Percentiles rank a stretch among this genome's conserved stretches.
Evolutionary conservation across 2,888 invertebrate genomes (phyloP).

Genomic region (Lymantria dispar): DNA sequence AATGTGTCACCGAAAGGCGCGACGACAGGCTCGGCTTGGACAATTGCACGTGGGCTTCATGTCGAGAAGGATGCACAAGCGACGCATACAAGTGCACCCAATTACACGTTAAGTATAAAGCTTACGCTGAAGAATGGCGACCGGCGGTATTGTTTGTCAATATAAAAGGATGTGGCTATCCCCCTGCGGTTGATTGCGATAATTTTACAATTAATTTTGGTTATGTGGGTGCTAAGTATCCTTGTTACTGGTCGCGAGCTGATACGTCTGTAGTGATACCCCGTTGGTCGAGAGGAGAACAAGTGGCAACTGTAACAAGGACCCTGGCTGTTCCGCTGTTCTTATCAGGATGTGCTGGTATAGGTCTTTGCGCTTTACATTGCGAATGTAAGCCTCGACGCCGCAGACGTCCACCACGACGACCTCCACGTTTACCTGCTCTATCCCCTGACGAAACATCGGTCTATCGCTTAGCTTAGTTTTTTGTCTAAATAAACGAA

Average conservation of each 20-base stretch:
- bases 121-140: slow-evolving; percentile 72
- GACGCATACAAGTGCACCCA: slow-evolving; percentile 88
- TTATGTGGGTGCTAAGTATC: slow-evolving; percentile 85
- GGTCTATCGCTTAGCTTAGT: slow-evolving; percentile 68
- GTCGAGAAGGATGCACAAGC: slow-evolving; percentile 91
- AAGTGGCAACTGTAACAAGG: slow-evolving; percentile 91
- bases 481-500: slow-evolving; percentile 7
- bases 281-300: slow-evolving; percentile 91
- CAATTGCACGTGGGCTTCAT: slow-evolving; percentile 91
- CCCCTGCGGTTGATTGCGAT: slow-evolving; percentile 88
- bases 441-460: slow-evolving; percentile 81
- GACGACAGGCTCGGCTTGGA: slow-evolving; percentile 88
- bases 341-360: slow-evolving; percentile 91
- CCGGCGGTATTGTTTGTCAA: slow-evolving; percentile 88
- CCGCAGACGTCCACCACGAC: slow-evolving; percentile 84
- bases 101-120: slow-evolving; percentile 84
- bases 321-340: slow-evolving; percentile 93
- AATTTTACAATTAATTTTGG: slow-evolving; percentile 89
- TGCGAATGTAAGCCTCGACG: slow-evolving; percentile 91
- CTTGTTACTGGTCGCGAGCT: slow-evolving; percentile 88
- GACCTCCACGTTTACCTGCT: slow-evolving; percentile 83
- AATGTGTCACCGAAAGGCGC: slow-evolving; percentile 86
- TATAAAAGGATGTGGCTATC: slow-evolving; percentile 93
- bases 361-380: slow-evolving; percentile 92
- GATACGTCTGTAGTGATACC: slow-evolving; percentile 92